Evolutionary conservation across 2,888 invertebrate genomes (phyloP).

Genomic region (Acanthosepion esculentum): DNA sequence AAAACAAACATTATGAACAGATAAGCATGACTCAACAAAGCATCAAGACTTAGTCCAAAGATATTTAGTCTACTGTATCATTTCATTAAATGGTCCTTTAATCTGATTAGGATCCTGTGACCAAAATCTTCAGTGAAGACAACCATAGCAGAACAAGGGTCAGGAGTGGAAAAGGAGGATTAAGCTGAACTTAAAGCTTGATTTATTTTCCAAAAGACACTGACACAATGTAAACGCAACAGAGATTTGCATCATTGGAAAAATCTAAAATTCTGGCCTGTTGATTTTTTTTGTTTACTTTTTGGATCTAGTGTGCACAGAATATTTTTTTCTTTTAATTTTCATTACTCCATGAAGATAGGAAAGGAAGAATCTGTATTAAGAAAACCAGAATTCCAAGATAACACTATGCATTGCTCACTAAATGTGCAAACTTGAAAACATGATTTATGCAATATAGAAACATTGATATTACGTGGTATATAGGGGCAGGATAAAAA

Average conservation of each 20-base stretch:
- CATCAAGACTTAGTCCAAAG: neutral
- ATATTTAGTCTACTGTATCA: neutral
- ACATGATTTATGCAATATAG: too few relatives aligned
- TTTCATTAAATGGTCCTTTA: slow-evolving; percentile 23
- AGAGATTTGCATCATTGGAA: neutral
- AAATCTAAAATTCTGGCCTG: neutral
- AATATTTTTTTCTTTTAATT: neutral
- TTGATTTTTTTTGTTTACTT: neutral
- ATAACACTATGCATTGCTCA: neutral
- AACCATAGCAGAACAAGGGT: neutral
- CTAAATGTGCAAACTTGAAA: neutral
- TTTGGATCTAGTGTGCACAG: neutral
- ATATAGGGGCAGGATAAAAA: too few relatives aligned
- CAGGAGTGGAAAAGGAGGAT: neutral
- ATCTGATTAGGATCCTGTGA: slow-evolving; percentile 21
- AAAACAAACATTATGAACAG: neutral
- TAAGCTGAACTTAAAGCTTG: neutral
- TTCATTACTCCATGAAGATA: neutral
- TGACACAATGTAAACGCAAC: neutral
- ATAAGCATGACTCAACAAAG: slow-evolving; percentile 33
- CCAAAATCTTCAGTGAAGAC: slow-evolving; percentile 33
- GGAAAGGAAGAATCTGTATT: neutral
- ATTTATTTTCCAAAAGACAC: slow-evolving; percentile 23
- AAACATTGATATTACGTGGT: too few relatives aligned
- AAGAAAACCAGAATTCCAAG: neutral